Base-by-base conservation (phyloP, 2,888 invertebrate species). In the Listrodromus nycthemerus region DNA sequence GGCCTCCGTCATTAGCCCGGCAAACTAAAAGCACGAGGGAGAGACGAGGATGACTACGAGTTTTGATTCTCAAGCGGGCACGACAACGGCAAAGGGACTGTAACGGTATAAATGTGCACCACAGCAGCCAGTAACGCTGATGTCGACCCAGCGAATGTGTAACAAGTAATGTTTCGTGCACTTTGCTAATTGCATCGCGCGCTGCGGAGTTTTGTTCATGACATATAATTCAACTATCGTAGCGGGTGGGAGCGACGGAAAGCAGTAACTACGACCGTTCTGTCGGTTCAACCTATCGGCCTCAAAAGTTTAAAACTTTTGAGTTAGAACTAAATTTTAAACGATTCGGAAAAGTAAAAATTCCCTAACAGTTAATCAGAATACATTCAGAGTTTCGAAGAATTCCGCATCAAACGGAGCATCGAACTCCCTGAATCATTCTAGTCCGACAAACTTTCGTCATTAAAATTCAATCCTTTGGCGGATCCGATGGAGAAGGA, bases 121-220 rank as follows among this genome's bases (percentile, higher is more conserved):
- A 10, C 37, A 50, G 19, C 5, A 4, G 21, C 2, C 21, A 6
- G 55, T 30, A 8, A 4, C 16, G 61, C 48, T 67, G 58, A 52
- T 70, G 63, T 65, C 61, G 70, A 83, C 71, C 73, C 50, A 48
- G 33, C 81, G 77, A 79, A 75, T 80, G 80, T 66, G 74, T 84
- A 88, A 87, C 82, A 85, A 86, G 88, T 86, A 87, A 88, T 79
- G 84, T 87, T 87, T 70, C 81, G 67, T 78, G 83, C 85, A 89
- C 87, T 89, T 87, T 82, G 85, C 87, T 90, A 90, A 90, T 90
- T 90, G 88, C 86, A 80, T 87, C 73, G 84, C 75, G 50, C 66
- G 76, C 70, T 61, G 2, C 52, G 79, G 82, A 86, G 69, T 81
- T 76, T 81, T 33, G 52, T 33, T 61, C 63, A 5, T 63, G 50